These are phyloP conservation scores for Ostrea edulis DNA, from an alignment of 1,140 invertebrate species.

Conservation along the genomic window DNA sequence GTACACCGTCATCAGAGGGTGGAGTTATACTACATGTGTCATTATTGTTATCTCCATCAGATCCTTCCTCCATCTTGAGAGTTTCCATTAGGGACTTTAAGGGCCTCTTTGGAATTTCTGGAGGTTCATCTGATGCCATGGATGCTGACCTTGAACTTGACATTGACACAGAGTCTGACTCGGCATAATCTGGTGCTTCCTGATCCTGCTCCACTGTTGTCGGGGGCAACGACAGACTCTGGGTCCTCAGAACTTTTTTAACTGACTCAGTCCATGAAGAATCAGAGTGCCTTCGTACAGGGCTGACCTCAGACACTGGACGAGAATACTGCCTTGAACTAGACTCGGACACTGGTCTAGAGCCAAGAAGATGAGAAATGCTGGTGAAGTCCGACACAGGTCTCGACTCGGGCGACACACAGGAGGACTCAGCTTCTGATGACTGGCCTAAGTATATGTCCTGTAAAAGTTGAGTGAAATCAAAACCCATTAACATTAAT, in stretches of 20 bases:
- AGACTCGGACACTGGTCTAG: constrained; percentile 55
- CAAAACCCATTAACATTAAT: neutral
- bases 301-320: constrained; percentile 55
- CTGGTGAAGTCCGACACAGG: constrained; percentile 57
- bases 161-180: constrained; percentile 47
- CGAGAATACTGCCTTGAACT: constrained; percentile 56
- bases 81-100: constrained; percentile 65
- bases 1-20: constrained; percentile 46
- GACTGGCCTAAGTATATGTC: neutral
- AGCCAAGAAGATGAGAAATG: constrained; percentile 51
- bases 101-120: constrained; percentile 61
- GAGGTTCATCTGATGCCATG: constrained; percentile 46
- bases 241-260: constrained; percentile 45
- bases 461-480: neutral
- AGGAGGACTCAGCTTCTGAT: constrained; percentile 17
- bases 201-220: constrained; percentile 39
- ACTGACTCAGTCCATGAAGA: constrained; percentile 53
- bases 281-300: constrained; percentile 39
- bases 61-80: constrained; percentile 61
- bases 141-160: constrained; percentile 50
- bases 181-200: constrained; percentile 45
- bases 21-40: constrained; percentile 51
- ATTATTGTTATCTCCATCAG: constrained; percentile 42
- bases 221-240: constrained; percentile 35
- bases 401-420: constrained; percentile 39